A percentile compares a stretch with the other conserved stretches of the same genome.
phyloP scores from a whole-genome alignment of 64 coral and sea anemone genomes.

The Platygyra sinensis region DNA sequence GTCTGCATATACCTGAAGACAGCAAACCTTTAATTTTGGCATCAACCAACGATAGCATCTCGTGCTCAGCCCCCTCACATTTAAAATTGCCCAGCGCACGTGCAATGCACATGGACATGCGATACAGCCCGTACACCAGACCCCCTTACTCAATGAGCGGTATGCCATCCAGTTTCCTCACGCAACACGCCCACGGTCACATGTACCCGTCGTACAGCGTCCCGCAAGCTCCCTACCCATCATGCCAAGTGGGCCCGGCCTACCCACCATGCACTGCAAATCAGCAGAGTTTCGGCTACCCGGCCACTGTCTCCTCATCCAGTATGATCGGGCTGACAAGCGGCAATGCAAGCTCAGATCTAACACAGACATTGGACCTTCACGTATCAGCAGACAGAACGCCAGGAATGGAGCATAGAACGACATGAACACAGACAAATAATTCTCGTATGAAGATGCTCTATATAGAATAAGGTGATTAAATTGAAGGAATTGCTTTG shows the following conservation, averaged over 20 bases:
- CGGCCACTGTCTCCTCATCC: constrained; percentile 34
- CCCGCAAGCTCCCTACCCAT: constrained; percentile 65
- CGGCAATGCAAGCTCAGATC: constrained; percentile 49
- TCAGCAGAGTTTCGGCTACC: constrained; percentile 54
- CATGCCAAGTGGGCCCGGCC: constrained; percentile 69
- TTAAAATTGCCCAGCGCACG: constrained; percentile 67
- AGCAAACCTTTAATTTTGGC: constrained; percentile 63
- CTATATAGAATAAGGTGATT: constrained; percentile 27
- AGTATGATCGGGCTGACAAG: constrained; percentile 45
- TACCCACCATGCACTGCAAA: constrained; percentile 65
- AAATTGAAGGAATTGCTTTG: constrained; percentile 7
- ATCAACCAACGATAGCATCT: constrained; percentile 38
- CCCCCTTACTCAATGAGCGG: constrained; percentile 80
- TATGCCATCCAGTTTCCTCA: constrained; percentile 66
- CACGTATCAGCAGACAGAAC: constrained; percentile 28
- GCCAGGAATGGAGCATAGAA: constrained; percentile 22
- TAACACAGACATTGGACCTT: constrained; percentile 18
- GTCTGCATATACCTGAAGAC: constrained; percentile 57
- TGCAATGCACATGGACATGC: constrained; percentile 89
- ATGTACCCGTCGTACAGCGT: constrained; percentile 82
- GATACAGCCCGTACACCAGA: constrained; percentile 83
- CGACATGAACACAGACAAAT: constrained; percentile 15
- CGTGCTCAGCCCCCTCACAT: constrained; percentile 48
- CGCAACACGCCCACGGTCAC: constrained; percentile 73
- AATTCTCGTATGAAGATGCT: constrained; percentile 2